phyloP scores from a whole-genome alignment of 2,113 vertebrate genomes.

The Todiramphus saurophagus region DNA sequence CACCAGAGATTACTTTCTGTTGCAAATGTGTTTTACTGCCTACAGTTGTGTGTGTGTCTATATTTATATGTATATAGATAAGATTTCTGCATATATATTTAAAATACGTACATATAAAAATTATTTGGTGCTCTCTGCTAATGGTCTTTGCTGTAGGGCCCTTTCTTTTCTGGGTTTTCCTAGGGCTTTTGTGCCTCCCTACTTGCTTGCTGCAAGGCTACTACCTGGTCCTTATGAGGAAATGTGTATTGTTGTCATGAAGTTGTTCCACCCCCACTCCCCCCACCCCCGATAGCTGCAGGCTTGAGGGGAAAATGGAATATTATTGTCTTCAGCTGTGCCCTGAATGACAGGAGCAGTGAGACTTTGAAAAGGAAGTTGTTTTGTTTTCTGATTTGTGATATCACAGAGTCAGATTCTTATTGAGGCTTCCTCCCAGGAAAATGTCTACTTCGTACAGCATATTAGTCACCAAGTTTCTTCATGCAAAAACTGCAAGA shows the following conservation, averaged over 20 bases:
- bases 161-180: background rate
- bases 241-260: background rate
- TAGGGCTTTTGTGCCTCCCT: background rate
- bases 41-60: background rate
- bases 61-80: background rate
- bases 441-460: background rate
- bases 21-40: accelerated
- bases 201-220: background rate
- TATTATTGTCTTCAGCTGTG: background rate
- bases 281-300: background rate
- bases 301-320: background rate
- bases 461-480: background rate
- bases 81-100: background rate
- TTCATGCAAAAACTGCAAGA: background rate
- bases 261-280: background rate
- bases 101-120: background rate
- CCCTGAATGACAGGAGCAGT: background rate
- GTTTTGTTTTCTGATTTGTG: background rate
- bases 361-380: background rate
- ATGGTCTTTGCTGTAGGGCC: background rate
- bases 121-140: background rate
- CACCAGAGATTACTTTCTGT: background rate
- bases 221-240: background rate
- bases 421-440: background rate
- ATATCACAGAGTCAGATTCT: background rate